Evolutionary conservation across 1,140 invertebrate species (phyloP).

Genomic region (Stenopsyche tienmushanensis): DNA sequence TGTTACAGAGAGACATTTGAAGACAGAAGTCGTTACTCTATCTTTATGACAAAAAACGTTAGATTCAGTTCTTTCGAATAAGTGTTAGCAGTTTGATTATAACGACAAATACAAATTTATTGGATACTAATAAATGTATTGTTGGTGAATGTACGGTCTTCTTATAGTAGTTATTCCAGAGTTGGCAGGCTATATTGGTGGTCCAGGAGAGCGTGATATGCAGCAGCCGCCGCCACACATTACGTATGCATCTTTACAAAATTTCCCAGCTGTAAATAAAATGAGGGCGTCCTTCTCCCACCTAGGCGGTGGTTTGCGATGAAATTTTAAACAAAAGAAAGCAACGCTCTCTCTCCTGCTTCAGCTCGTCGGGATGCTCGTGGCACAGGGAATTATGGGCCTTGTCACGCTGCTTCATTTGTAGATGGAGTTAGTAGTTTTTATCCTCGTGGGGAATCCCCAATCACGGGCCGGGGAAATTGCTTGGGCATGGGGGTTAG

Average conservation of each 20-base stretch:
- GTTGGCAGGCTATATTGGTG: background rate
- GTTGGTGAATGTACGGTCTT: too few relatives aligned
- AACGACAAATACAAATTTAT: too few relatives aligned
- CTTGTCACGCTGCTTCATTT: conserved; percentile 42
- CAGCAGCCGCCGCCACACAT: conserved; percentile 31
- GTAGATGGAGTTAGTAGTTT: conserved; percentile 43
- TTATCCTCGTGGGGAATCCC: conserved; percentile 39
- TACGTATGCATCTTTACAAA: conserved; percentile 41
- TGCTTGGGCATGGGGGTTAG: conserved; percentile 33
- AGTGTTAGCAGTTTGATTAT: too few relatives aligned
- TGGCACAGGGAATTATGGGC: conserved; percentile 39
- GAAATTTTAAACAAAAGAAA: conserved; percentile 42
- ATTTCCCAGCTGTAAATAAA: conserved; percentile 42
- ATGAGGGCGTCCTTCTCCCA: conserved; percentile 16
- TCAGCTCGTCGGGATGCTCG: background rate
- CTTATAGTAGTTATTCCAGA: too few relatives aligned
- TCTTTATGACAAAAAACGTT: too few relatives aligned
- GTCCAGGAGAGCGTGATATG: background rate
- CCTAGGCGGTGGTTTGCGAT: conserved; percentile 19
- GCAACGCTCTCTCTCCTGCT: conserved; percentile 17
- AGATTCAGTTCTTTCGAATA: too few relatives aligned
- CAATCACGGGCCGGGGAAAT: conserved; percentile 41
- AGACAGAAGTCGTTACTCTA: too few relatives aligned
- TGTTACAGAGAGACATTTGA: too few relatives aligned
- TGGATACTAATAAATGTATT: too few relatives aligned